A percentile compares a stretch with the other conserved stretches of the same genome.
These are phyloP conservation scores for Fistularia tabacaria DNA, from an alignment of 2,797 vertebrate species.

Conservation along the genomic window DNA sequence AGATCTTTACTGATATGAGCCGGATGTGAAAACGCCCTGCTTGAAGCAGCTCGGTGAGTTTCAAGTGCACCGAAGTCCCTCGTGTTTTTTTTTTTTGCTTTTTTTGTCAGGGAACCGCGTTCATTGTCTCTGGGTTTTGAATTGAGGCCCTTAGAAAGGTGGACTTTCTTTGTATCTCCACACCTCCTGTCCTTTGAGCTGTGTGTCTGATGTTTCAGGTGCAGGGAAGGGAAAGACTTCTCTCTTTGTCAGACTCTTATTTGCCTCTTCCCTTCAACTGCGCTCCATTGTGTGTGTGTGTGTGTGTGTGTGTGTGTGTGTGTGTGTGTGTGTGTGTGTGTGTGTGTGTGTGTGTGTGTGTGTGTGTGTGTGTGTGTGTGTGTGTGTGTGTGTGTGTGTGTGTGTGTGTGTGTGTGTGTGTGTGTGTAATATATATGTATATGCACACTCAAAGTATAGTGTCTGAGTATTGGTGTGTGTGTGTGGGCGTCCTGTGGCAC, in stretches of 20 bases:
- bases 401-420: conserved; percentile 21
- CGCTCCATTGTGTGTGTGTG: too few species aligned
- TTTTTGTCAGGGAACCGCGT: too few species aligned
- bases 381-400: conserved; percentile 22
- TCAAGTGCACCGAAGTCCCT: too few species aligned
- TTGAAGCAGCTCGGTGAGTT: too few species aligned
- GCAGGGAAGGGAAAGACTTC: conserved; percentile 40
- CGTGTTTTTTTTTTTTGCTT: too few species aligned
- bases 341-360: conserved; percentile 22
- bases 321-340: conserved; percentile 22
- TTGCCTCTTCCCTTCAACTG: too few species aligned
- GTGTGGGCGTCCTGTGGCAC: conserved; percentile 63
- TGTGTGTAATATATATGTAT: conserved; percentile 29
- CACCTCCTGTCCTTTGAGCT: conserved; percentile 34
- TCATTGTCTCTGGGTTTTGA: too few species aligned
- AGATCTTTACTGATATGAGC: too few species aligned
- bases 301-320: conserved; percentile 42
- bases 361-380: conserved; percentile 22
- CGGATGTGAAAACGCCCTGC: too few species aligned
- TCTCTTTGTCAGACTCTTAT: conserved; percentile 43
- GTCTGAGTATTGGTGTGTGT: conserved; percentile 35
- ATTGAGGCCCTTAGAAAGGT: too few species aligned
- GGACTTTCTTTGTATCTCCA: conserved; percentile 10
- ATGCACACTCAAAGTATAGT: not conserved
- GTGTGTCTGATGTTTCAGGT: conserved; percentile 28